A percentile compares a stretch with the other conserved stretches of the same genome.
Evolutionary conservation across 1,140 invertebrate species (phyloP).

Genomic region (Carposina sasakii): DNA sequence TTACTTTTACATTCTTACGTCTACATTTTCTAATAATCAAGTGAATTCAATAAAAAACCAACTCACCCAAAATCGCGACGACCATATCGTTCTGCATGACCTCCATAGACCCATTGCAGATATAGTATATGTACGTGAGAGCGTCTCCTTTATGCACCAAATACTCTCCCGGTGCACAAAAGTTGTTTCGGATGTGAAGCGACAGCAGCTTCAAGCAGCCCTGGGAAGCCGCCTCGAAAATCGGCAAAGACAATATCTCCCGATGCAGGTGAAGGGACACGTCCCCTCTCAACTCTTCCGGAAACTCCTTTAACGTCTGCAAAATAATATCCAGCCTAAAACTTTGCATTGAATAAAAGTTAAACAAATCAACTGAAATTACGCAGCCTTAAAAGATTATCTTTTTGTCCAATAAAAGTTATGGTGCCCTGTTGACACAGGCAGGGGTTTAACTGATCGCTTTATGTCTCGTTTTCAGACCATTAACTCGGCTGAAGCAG

Average conservation of each 20-base stretch:
- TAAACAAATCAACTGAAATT: no score
- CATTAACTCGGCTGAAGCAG: conserved; percentile 26
- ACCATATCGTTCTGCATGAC: conserved; percentile 98
- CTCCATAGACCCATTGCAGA: conserved; percentile 98
- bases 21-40: no score
- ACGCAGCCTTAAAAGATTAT: conserved; percentile 27
- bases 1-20: no score
- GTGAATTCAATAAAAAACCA: conserved; percentile 4
- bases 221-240: conserved; percentile 94
- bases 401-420: conserved; percentile 26
- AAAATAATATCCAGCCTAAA: no score
- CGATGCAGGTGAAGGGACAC: conserved; percentile 96
- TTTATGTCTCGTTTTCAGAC: conserved; percentile 31
- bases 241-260: conserved; percentile 94
- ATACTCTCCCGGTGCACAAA: conserved; percentile 97
- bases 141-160: conserved; percentile 98
- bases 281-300: conserved; percentile 94
- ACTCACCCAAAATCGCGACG: conserved; percentile 95
- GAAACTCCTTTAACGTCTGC: conserved; percentile 96
- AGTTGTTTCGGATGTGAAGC: conserved; percentile 91
- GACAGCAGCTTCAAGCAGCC: conserved; percentile 94
- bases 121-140: conserved; percentile 95
- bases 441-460: conserved; percentile 30
- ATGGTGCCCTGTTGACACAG: conserved; percentile 20
- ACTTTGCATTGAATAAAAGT: no score